phyloP scores from a whole-genome alignment of 2,113 vertebrate species.

The Globicephala melas region DNA sequence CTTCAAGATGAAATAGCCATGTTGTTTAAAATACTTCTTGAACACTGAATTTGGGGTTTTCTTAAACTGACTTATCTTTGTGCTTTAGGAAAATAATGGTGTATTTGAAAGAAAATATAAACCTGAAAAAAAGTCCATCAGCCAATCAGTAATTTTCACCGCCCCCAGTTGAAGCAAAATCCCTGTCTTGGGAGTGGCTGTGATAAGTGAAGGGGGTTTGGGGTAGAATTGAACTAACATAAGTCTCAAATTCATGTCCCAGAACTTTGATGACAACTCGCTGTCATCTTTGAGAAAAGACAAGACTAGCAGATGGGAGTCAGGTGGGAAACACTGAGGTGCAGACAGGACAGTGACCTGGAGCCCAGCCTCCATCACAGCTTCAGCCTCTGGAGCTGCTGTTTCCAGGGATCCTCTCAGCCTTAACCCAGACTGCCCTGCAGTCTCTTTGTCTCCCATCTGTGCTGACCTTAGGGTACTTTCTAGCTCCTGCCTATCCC shows the following conservation, averaged over 20 bases:
- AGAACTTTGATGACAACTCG: neutral
- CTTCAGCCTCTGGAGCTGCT: neutral
- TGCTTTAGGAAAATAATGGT: constrained; percentile 45
- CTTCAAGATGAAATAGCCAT: neutral
- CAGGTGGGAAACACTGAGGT: neutral
- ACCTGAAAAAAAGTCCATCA: neutral
- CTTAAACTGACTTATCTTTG: neutral
- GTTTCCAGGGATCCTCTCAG: neutral
- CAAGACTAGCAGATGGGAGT: neutral
- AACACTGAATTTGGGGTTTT: neutral
- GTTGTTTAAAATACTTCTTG: neutral
- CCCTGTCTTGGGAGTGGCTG: neutral
- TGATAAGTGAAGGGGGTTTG: neutral
- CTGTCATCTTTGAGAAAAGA: neutral
- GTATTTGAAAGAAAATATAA: constrained; percentile 42
- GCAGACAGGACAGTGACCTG: neutral
- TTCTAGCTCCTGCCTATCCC: neutral
- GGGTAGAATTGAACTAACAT: neutral
- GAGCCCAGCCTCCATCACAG: neutral
- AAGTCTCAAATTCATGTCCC: neutral
- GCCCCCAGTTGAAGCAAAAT: neutral
- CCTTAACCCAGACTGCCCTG: neutral
- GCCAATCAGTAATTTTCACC: constrained; percentile 27
- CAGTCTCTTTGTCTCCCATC: neutral
- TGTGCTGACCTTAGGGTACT: neutral